Percentiles rank a stretch among this genome's conserved stretches.
Evolutionary conservation across 2,113 vertebrate genomes (phyloP).

Genomic region (Apteryx owenii): DNA sequence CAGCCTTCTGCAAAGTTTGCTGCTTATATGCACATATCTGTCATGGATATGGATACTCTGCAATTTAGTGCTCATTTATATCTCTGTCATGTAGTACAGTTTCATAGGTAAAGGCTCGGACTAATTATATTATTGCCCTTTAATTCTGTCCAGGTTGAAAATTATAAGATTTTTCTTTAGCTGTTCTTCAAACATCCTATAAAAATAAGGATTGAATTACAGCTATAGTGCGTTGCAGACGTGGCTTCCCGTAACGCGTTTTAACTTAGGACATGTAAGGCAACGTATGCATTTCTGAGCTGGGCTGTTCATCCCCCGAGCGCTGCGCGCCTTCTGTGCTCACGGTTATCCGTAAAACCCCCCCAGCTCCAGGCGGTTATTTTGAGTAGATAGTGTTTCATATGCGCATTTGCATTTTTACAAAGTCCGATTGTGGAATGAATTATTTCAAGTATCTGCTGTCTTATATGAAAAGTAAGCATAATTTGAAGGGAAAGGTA

Average conservation of each 20-base stretch:
- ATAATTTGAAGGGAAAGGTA: accelerated
- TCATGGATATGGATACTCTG: accelerated
- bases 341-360: not conserved
- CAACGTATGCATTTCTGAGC: not conserved
- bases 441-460: not conserved
- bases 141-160: not conserved
- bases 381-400: not conserved
- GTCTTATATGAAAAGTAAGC: not conserved
- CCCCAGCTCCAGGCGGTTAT: not conserved
- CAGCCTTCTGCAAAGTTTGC: not conserved
- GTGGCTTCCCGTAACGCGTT: accelerated
- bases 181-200: not conserved
- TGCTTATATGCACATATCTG: accelerated
- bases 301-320: accelerated
- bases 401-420: not conserved
- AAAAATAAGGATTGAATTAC: not conserved
- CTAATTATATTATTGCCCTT: not conserved
- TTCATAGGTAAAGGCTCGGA: not conserved
- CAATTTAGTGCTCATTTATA: not conserved
- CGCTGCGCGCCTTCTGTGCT: not conserved
- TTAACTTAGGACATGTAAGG: not conserved
- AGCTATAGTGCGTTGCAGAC: accelerated
- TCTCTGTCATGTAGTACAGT: not conserved
- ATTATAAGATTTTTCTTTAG: not conserved
- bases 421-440: not conserved